Conservation (phyloP, 2,797 vertebrate genomes). For the Picus viridis region DNA sequence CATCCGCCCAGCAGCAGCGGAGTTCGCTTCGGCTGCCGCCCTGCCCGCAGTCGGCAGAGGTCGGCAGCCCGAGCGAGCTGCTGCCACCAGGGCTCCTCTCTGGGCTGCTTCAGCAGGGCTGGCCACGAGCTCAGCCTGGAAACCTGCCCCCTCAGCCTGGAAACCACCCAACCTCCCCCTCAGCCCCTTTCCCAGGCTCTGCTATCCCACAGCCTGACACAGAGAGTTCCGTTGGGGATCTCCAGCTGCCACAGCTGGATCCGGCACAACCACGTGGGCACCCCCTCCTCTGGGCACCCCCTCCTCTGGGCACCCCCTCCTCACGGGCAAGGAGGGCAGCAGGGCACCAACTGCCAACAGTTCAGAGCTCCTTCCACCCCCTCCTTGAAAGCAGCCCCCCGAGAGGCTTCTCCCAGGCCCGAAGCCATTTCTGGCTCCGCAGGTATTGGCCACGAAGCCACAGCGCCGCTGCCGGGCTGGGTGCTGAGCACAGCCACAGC, state of each 20-base stretch:
- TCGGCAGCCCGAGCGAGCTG: background rate
- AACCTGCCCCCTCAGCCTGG: too few species aligned
- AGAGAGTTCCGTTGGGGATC: background rate
- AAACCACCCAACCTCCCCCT: too few species aligned
- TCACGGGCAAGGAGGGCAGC: background rate
- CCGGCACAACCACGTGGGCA: rapidly evolving
- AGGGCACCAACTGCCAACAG: background rate
- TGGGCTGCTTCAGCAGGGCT: background rate
- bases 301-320: too few species aligned
- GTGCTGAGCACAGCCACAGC: background rate
- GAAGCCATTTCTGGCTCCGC: rapidly evolving
- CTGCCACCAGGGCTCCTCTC: too few species aligned
- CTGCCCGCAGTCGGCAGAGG: too few species aligned
- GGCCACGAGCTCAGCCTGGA: background rate
- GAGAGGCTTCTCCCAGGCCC: background rate
- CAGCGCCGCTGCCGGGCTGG: rapidly evolving
- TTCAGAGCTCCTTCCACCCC: background rate
- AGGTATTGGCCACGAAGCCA: rapidly evolving
- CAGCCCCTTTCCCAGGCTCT: background rate
- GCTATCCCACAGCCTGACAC: background rate
- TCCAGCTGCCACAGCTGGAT: background rate
- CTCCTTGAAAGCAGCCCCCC: background rate
- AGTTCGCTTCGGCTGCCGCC: background rate
- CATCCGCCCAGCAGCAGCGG: background rate
- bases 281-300: too few species aligned